Conservation (phyloP, 1,140 invertebrate species). For the Drosophila sp. region DNA sequence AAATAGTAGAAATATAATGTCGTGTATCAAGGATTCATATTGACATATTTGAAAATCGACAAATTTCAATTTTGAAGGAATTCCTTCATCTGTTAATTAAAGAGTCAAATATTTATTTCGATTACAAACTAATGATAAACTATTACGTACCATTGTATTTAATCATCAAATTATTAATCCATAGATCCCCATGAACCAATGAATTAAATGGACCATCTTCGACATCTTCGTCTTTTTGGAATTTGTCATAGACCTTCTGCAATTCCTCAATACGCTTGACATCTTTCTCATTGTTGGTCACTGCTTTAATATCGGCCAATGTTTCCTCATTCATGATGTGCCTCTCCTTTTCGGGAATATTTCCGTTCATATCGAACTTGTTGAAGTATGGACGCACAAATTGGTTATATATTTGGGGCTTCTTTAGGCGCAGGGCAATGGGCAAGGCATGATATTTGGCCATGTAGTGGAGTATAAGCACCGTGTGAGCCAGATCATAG, state of each 20-base stretch:
- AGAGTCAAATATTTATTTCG: neutral
- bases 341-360: constrained; percentile 36
- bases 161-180: constrained; percentile 86
- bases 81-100: constrained; percentile 58
- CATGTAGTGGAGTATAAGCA: constrained; percentile 83
- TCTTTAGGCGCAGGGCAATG: constrained; percentile 84
- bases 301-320: constrained; percentile 39
- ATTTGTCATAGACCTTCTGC: constrained; percentile 31
- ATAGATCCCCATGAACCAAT: constrained; percentile 86
- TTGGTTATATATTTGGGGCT: constrained; percentile 84
- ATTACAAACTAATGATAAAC: neutral
- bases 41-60: constrained; percentile 87
- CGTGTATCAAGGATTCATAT: constrained; percentile 84
- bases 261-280: constrained; percentile 48
- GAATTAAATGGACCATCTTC: constrained; percentile 82
- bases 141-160: constrained; percentile 71
- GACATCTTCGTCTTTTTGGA: constrained; percentile 37
- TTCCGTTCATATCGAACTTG: constrained; percentile 70
- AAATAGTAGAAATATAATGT: constrained; percentile 86
- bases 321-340: constrained; percentile 33
- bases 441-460: constrained; percentile 86
- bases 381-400: constrained; percentile 78
- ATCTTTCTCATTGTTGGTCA: constrained; percentile 36
- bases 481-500: constrained; percentile 84
- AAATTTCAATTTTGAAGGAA: constrained; percentile 84